Evolutionary conservation across 2,797 vertebrate species (phyloP).

Genomic region (Acanthiza pusilla): DNA sequence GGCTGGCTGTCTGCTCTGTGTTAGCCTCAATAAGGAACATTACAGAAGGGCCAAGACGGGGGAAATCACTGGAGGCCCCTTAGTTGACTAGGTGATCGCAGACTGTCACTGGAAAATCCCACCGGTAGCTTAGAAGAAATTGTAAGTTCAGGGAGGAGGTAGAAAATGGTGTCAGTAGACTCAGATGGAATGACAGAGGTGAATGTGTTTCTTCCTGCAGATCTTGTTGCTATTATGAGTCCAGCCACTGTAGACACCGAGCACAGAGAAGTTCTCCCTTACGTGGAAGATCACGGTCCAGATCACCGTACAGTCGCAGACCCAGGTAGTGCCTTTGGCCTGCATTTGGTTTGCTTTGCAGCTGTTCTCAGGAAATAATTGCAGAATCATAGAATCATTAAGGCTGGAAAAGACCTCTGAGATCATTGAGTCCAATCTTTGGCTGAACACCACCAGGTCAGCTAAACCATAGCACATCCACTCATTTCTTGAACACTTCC

Average conservation of each 20-base stretch:
- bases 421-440: not conserved
- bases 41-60: not conserved
- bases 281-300: constrained; percentile 77
- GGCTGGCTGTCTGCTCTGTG: not conserved
- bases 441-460: not conserved
- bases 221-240: constrained; percentile 87
- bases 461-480: accelerated
- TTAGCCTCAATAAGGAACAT: constrained; percentile 45
- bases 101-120: constrained; percentile 32
- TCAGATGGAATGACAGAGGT: not conserved
- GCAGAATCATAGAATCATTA: not conserved
- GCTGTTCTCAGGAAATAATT: not conserved
- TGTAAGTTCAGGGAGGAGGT: not conserved
- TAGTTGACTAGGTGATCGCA: constrained; percentile 8
- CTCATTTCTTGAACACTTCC: not conserved
- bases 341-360: not conserved
- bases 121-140: not conserved
- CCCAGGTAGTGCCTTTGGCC: constrained; percentile 80
- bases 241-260: constrained; percentile 84
- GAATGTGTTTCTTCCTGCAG: constrained; percentile 71
- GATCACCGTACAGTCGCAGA: constrained; percentile 85
- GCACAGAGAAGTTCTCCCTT: constrained; percentile 83
- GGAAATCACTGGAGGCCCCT: not conserved
- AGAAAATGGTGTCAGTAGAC: not conserved
- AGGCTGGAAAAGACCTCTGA: not conserved